Percentiles rank a stretch among this genome's conserved stretches.
These are phyloP conservation scores for Schizopygopsis malacanthus DNA, from an alignment of 2,797 vertebrate species.

Conservation along the genomic window DNA sequence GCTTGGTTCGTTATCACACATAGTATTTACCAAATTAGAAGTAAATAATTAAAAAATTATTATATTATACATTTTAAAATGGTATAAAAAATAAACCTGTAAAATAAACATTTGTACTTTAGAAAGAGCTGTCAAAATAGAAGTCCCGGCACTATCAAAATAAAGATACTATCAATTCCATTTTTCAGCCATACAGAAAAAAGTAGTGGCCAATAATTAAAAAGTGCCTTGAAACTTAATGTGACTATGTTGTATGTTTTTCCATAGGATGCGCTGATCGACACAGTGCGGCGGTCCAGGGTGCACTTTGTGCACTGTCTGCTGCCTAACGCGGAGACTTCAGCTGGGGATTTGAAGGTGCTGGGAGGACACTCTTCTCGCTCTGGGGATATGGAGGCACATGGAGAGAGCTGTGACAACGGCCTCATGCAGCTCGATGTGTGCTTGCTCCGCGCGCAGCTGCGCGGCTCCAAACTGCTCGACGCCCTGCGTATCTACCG, in stretches of 20 bases:
- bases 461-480: conserved; percentile 90
- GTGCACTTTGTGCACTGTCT: conserved; percentile 96
- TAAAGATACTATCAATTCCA: background rate
- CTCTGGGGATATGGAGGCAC: conserved; percentile 83
- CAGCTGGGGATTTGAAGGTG: conserved; percentile 73
- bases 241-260: background rate
- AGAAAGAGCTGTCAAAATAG: background rate
- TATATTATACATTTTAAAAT: background rate
- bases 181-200: background rate
- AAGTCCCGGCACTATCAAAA: background rate
- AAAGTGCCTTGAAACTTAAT: background rate
- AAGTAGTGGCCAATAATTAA: background rate
- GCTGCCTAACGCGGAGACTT: conserved; percentile 85
- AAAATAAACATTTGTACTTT: background rate
- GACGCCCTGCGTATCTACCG: conserved; percentile 95
- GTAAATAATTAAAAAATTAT: background rate
- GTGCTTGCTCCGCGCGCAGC: conserved; percentile 89
- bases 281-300: conserved; percentile 92
- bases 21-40: background rate
- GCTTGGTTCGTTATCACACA: background rate
- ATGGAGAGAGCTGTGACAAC: conserved; percentile 85
- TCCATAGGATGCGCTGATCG: conserved; percentile 91
- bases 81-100: background rate
- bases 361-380: conserved; percentile 70
- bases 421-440: conserved; percentile 93